These are phyloP conservation scores for Ciona savignyi DNA, from an alignment of 23 tunicate species.

Conservation along the genomic window DNA sequence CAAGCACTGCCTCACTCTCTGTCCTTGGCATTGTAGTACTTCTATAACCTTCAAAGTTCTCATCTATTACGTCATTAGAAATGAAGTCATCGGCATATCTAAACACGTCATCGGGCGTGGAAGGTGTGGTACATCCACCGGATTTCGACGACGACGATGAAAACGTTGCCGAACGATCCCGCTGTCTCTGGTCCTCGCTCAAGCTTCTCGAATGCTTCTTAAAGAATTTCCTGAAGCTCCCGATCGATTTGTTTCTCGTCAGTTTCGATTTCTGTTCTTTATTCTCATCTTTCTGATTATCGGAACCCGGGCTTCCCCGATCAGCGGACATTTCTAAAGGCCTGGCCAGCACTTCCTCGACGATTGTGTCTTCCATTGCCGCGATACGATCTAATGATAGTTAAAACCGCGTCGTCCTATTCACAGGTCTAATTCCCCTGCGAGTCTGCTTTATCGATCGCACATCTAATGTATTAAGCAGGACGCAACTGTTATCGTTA, in stretches of 20 bases:
- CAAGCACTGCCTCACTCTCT: no score
- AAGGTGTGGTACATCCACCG: not conserved
- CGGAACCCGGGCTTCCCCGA: not conserved
- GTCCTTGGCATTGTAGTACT: not conserved
- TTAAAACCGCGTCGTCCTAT: no score
- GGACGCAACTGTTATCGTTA: not conserved
- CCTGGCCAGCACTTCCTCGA: not conserved
- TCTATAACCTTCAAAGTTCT: not conserved
- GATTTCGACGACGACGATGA: not conserved
- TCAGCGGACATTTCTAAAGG: not conserved
- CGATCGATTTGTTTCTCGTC: constrained; percentile 28
- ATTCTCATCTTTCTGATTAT: not conserved
- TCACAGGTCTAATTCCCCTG: not conserved
- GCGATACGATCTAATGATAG: no score
- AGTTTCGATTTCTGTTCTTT: not conserved
- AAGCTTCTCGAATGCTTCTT: constrained; percentile 33
- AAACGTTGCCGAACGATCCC: not conserved
- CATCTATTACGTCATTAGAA: not conserved
- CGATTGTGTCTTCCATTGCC: not conserved
- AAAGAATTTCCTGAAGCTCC: constrained; percentile 20
- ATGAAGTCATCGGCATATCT: not conserved
- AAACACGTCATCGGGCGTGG: constrained; percentile 6
- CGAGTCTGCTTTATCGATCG: not conserved
- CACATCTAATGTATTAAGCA: not conserved
- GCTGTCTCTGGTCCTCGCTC: constrained; percentile 3